These are phyloP conservation scores for Hemibagrus wyckioides DNA, from an alignment of 2,113 vertebrate species.

Conservation along the genomic window DNA sequence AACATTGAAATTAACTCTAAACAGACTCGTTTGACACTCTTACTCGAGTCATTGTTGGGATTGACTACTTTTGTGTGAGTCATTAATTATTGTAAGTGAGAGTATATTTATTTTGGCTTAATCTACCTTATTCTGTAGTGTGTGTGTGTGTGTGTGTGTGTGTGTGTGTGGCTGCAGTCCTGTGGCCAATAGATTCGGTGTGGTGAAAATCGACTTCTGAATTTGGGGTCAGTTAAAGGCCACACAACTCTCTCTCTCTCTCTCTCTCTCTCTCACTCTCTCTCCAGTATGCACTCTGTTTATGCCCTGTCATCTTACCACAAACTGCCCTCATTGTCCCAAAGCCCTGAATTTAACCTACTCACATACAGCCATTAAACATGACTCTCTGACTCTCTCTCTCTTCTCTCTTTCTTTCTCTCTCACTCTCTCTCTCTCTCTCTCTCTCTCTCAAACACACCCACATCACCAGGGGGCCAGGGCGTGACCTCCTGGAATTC, in stretches of 20 bases:
- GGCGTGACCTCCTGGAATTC: slow-evolving; percentile 52
- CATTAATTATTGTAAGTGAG: neutral
- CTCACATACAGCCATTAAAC: slow-evolving; percentile 24
- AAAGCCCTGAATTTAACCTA: slow-evolving; percentile 48
- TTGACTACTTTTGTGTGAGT: neutral
- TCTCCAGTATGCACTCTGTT: neutral
- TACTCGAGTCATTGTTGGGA: neutral
- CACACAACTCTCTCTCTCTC: slow-evolving; percentile 27
- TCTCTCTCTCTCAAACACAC: slow-evolving; percentile 13
- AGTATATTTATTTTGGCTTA: neutral
- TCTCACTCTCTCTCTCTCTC: neutral
- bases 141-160: neutral
- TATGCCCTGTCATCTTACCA: slow-evolving; percentile 40
- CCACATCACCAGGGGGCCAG: slow-evolving; percentile 26
- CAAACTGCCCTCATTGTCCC: slow-evolving; percentile 44
- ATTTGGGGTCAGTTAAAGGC: slow-evolving; percentile 37
- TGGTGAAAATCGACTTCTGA: slow-evolving; percentile 6
- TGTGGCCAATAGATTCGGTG: slow-evolving; percentile 17
- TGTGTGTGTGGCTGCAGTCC: neutral
- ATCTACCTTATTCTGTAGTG: neutral
- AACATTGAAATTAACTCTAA: neutral
- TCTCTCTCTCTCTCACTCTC: neutral
- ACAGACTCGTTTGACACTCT: neutral
- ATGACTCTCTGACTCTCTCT: neutral
- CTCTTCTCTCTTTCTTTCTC: neutral